Conservation (phyloP, 2,888 invertebrate genomes). For the Laothoe populi region DNA sequence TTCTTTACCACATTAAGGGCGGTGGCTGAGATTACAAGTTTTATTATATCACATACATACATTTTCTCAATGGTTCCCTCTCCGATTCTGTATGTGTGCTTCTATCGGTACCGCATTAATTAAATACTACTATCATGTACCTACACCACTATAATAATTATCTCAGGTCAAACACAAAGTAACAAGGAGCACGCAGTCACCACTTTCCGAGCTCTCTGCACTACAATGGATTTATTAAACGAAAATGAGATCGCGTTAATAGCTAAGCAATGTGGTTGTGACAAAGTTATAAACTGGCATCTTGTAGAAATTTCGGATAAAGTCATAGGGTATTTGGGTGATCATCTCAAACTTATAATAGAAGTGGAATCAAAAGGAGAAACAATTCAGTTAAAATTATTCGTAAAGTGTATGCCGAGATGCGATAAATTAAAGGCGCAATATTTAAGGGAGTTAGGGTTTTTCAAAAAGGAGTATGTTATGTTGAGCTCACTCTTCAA, state of each 20-base stretch:
- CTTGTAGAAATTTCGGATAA: conserved; percentile 59
- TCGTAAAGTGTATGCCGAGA: conserved; percentile 85
- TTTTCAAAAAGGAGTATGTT: conserved; percentile 67
- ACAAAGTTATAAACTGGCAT: conserved; percentile 51
- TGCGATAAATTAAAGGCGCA: conserved; percentile 75
- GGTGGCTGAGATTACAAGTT: neutral
- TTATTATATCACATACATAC: neutral
- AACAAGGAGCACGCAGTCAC: conserved; percentile 1
- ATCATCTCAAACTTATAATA: conserved; percentile 64
- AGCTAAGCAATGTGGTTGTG: conserved; percentile 47
- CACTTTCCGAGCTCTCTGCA: neutral
- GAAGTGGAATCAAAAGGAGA: conserved; percentile 45
- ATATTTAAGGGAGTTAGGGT: conserved; percentile 58
- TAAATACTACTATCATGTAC: conserved; percentile 2
- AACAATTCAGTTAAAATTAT: conserved; percentile 65
- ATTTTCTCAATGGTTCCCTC: too few species aligned
- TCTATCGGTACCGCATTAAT: conserved; percentile 18
- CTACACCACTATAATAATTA: neutral
- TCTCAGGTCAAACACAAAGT: conserved; percentile 12
- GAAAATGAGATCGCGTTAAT: conserved; percentile 56
- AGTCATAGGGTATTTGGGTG: conserved; percentile 69
- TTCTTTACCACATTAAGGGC: neutral
- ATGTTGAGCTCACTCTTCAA: conserved; percentile 65
- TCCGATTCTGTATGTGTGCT: neutral
- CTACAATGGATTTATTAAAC: conserved; percentile 56